phyloP scores from a whole-genome alignment of 2,888 invertebrate species.

The Andricus curvator region DNA sequence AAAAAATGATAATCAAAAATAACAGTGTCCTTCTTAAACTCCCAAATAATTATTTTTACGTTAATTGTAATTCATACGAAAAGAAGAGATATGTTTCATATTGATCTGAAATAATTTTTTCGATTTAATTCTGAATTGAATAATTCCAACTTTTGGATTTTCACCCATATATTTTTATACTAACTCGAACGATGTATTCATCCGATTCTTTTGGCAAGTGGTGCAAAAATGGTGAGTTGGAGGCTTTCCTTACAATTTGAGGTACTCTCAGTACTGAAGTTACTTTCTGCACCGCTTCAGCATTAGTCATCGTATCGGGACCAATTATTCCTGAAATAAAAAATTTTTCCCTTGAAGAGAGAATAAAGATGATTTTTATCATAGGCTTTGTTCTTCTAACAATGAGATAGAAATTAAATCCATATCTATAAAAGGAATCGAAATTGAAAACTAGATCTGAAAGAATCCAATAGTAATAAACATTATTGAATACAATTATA shows the following conservation, averaged over 20 bases:
- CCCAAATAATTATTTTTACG: too few species aligned
- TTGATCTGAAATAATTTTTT: too few species aligned
- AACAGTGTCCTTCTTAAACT: too few species aligned
- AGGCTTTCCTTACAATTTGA: conserved; percentile 69
- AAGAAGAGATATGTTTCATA: too few species aligned
- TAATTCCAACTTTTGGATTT: too few species aligned
- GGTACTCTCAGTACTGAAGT: conserved; percentile 74
- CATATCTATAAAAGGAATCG: too few species aligned
- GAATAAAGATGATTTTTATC: background rate
- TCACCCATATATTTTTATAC: conserved; percentile 1
- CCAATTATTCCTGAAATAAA: conserved; percentile 73
- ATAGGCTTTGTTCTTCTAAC: background rate
- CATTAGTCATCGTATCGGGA: conserved; percentile 71
- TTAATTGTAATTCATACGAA: too few species aligned
- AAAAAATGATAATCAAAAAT: too few species aligned
- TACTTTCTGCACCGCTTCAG: conserved; percentile 74
- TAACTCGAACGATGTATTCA: conserved; percentile 68
- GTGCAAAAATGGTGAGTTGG: conserved; percentile 69
- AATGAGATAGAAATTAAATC: background rate
- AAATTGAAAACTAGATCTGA: background rate
- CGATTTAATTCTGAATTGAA: too few species aligned
- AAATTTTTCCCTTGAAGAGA: background rate
- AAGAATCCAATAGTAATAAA: background rate
- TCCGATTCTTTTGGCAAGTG: conserved; percentile 69
- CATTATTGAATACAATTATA: conserved; percentile 6